Percentiles rank a stretch among this genome's conserved stretches.
phyloP scores from a whole-genome alignment of 92 coral and sea anemone genomes.

The Phenganax subtilis region DNA sequence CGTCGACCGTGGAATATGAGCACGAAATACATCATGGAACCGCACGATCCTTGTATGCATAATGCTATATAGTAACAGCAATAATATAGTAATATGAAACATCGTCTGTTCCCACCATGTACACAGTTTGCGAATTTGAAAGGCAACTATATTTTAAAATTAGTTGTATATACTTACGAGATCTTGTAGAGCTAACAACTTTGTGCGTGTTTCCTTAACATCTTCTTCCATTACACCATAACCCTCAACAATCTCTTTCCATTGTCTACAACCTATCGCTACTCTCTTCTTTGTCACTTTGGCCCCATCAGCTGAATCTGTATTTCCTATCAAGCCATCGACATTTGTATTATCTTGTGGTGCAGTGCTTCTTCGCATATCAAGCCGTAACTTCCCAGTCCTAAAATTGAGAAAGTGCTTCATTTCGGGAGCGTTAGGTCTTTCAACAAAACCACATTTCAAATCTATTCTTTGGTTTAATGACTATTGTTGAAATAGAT shows the following conservation, averaged over 20 bases:
- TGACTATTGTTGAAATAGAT: too few species aligned
- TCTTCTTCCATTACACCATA: constrained; percentile 85
- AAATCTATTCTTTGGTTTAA: too few species aligned
- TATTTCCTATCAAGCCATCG: background rate
- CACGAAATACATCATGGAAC: too few species aligned
- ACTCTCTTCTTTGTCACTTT: constrained; percentile 27
- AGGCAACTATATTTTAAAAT: too few species aligned
- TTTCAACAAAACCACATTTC: background rate
- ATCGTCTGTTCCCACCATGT: too few species aligned
- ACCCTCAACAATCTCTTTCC: constrained; percentile 53
- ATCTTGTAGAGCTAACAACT: constrained; percentile 61
- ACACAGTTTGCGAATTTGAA: too few species aligned
- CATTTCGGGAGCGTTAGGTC: background rate
- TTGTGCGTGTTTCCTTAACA: constrained; percentile 50
- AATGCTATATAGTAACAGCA: too few species aligned
- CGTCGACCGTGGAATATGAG: too few species aligned
- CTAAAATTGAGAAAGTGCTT: background rate
- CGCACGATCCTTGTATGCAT: too few species aligned
- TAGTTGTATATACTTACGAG: constrained; percentile 53
- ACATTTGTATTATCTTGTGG: background rate
- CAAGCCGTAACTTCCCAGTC: constrained; percentile 11
- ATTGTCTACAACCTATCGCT: constrained; percentile 32
- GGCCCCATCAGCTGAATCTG: constrained; percentile 20
- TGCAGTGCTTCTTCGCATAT: constrained; percentile 8
- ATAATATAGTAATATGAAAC: too few species aligned